Evolutionary conservation across 2,888 invertebrate genomes (phyloP).

Genomic region (Dexiosoma caninum): DNA sequence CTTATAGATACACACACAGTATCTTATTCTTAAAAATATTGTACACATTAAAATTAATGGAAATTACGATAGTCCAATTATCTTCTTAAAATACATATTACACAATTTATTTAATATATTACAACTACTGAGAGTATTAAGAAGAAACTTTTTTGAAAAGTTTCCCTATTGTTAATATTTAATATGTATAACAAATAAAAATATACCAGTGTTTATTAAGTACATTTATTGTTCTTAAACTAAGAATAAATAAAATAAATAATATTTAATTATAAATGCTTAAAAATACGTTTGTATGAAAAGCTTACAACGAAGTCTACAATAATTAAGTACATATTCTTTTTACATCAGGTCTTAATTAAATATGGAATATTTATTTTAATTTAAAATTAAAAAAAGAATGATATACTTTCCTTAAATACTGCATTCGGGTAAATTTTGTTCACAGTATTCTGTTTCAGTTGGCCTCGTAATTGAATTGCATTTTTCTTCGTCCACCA

Average conservation of each 20-base stretch:
- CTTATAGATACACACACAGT: no score
- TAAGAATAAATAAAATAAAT: constrained; percentile 60
- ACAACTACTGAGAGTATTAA: constrained; percentile 41
- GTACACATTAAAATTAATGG: not conserved
- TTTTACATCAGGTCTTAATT: not conserved
- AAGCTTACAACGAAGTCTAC: constrained; percentile 53
- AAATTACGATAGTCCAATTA: not conserved
- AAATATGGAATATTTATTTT: constrained; percentile 25
- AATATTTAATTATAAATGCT: constrained; percentile 47
- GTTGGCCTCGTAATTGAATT: constrained; percentile 82
- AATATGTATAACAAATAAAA: constrained; percentile 22
- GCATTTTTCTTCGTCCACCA: constrained; percentile 87
- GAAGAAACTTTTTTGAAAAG: constrained; percentile 56
- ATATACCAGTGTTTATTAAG: constrained; percentile 35
- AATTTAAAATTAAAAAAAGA: no score
- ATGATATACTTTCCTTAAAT: constrained; percentile 18
- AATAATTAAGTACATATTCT: not conserved
- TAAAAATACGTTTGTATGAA: constrained; percentile 19
- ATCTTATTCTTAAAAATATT: not conserved
- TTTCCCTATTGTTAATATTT: constrained; percentile 45
- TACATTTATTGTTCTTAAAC: constrained; percentile 50
- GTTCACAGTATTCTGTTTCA: constrained; percentile 83
- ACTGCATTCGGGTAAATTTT: constrained; percentile 74
- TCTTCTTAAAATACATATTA: not conserved
- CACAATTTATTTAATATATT: not conserved